phyloP scores from a whole-genome alignment of 1,140 invertebrate genomes.

The Meloidogyne exigua region DNA sequence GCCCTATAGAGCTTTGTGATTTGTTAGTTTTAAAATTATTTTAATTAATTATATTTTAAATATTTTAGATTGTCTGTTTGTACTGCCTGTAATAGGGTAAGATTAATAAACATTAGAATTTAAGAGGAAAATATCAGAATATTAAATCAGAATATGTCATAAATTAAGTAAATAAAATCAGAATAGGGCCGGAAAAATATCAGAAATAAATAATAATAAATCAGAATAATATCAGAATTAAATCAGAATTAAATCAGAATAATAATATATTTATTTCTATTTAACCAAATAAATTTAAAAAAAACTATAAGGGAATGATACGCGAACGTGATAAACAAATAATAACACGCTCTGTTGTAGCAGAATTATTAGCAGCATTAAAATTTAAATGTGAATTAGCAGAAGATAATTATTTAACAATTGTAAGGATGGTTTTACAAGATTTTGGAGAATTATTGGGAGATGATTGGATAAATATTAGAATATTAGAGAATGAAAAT shows the following conservation, averaged over 20 bases:
- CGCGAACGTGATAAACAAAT: conserved; percentile 88
- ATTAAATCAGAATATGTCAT: too few species aligned
- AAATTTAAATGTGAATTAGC: conserved; percentile 90
- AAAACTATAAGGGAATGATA: conserved; percentile 15
- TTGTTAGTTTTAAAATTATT: conserved; percentile 64
- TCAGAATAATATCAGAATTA: too few species aligned
- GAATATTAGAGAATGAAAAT: not conserved
- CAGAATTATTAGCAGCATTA: conserved; percentile 87
- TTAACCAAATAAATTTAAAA: not conserved
- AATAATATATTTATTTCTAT: too few species aligned
- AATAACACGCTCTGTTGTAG: conserved; percentile 82
- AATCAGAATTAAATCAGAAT: too few species aligned
- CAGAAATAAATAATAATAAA: too few species aligned
- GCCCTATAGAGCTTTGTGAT: conserved; percentile 77
- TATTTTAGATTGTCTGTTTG: conserved; percentile 75
- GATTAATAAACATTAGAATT: not conserved
- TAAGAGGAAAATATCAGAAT: too few species aligned
- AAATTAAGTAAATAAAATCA: too few species aligned
- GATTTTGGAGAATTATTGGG: conserved; percentile 74
- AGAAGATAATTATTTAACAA: conserved; percentile 85
- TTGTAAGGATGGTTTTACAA: conserved; percentile 76
- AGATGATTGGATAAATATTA: conserved; percentile 27
- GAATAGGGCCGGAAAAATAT: too few species aligned
- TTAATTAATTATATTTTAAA: not conserved
- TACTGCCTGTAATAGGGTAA: conserved; percentile 77